These are phyloP conservation scores for Xenops minutus DNA, from an alignment of 2,797 vertebrate genomes.

Conservation along the genomic window DNA sequence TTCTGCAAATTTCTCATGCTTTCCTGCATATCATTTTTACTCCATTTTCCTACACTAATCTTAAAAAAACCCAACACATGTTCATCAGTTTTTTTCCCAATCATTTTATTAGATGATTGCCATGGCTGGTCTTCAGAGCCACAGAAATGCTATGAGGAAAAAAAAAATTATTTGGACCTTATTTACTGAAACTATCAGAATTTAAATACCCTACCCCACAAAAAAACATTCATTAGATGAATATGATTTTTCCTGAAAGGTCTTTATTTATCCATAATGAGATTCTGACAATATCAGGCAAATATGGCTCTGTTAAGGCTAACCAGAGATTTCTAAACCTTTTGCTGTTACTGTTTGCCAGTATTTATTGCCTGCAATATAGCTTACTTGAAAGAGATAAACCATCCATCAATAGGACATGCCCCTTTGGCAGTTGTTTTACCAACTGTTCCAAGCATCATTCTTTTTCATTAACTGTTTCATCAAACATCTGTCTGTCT, in stretches of 20 bases:
- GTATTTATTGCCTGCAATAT: not conserved
- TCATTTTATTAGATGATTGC: not conserved
- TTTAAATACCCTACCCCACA: not conserved
- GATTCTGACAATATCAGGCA: not conserved
- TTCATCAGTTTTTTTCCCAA: not conserved
- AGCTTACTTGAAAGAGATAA: constrained; percentile 2
- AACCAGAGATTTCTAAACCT: not conserved
- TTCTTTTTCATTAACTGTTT: constrained; percentile 21
- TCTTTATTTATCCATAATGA: not conserved
- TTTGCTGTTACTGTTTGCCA: not conserved
- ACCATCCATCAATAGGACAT: constrained; percentile 12
- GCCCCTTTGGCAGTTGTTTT: not conserved
- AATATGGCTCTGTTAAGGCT: not conserved
- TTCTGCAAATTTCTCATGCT: not conserved
- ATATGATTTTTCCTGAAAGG: not conserved
- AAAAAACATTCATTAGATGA: not conserved
- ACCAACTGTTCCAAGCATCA: not conserved
- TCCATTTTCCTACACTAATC: not conserved
- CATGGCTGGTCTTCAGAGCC: not conserved
- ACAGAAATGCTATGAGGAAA: not conserved
- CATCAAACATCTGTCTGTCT: constrained; percentile 3
- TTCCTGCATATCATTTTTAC: not conserved
- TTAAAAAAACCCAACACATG: not conserved
- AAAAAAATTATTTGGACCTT: not conserved
- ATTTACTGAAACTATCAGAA: not conserved